These are phyloP conservation scores for Rhinoraja longicauda DNA, from an alignment of 2,797 vertebrate species.

Conservation along the genomic window DNA sequence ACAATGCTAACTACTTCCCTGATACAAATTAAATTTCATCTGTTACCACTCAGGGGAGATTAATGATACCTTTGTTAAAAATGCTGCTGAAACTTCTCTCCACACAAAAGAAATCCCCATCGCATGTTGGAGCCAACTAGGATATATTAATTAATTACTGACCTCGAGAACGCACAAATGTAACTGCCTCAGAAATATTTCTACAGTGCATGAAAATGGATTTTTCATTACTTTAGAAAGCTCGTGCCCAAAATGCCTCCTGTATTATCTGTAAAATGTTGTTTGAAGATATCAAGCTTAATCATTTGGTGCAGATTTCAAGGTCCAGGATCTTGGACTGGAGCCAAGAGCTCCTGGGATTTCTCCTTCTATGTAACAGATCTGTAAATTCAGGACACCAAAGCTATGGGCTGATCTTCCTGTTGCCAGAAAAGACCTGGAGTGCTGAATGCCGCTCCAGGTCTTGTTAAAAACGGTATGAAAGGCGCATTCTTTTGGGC, in stretches of 20 bases:
- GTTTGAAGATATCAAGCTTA: neutral
- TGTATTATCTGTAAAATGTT: neutral
- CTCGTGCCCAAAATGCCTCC: neutral
- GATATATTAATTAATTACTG: neutral
- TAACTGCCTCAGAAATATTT: neutral
- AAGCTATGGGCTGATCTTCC: neutral
- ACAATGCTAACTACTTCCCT: neutral
- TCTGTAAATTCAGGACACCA: neutral
- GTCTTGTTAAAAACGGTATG: too few species aligned
- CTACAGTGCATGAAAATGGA: neutral
- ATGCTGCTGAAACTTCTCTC: neutral
- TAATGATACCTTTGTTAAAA: neutral
- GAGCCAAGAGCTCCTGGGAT: neutral
- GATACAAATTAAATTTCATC: neutral
- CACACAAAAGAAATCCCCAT: neutral
- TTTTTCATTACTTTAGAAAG: neutral
- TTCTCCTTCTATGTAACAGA: neutral
- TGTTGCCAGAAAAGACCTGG: neutral
- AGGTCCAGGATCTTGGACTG: neutral
- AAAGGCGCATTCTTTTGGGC: neutral
- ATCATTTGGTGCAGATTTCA: neutral
- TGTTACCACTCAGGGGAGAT: neutral
- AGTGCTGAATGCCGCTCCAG: neutral
- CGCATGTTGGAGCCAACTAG: neutral
- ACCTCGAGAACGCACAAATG: neutral